phyloP scores from a whole-genome alignment of 1,140 invertebrate genomes.

The Pseudachorutes palmiensis region DNA sequence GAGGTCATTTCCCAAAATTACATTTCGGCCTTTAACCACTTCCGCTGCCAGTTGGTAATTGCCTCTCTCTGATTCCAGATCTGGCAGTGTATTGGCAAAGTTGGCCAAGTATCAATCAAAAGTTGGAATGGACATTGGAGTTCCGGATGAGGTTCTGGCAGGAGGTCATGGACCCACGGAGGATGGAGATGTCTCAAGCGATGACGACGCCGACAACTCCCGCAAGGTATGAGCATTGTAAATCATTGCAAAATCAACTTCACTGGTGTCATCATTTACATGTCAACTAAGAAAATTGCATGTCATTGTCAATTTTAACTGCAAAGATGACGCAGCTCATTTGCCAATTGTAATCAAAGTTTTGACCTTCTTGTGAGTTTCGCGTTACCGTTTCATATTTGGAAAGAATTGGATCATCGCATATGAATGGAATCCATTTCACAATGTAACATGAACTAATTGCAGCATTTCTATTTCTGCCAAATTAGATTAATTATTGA shows the following conservation, averaged over 20 bases:
- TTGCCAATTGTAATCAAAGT: no score
- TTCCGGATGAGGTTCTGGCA: conserved; percentile 63
- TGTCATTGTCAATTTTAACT: no score
- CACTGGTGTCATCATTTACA: no score
- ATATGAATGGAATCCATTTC: no score
- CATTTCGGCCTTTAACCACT: background rate
- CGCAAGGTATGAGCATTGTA: conserved; percentile 39
- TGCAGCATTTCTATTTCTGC: no score
- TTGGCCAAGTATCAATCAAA: conserved; percentile 31
- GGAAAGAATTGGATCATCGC: no score
- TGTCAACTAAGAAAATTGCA: no score
- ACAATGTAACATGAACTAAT: no score
- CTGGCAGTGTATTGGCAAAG: conserved; percentile 22
- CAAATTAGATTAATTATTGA: no score
- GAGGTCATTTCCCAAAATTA: background rate
- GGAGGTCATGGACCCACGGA: conserved; percentile 41
- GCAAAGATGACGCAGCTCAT: no score
- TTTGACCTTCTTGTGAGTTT: no score
- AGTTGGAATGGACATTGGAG: conserved; percentile 63
- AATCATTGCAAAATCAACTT: conserved; percentile 21
- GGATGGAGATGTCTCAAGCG: conserved; percentile 27
- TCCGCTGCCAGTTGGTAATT: background rate
- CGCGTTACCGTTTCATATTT: no score
- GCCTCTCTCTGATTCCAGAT: conserved; percentile 7
- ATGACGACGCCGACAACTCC: conserved; percentile 24